These are phyloP conservation scores for Blennius ocellaris DNA, from an alignment of 2,113 vertebrate genomes.

Conservation along the genomic window DNA sequence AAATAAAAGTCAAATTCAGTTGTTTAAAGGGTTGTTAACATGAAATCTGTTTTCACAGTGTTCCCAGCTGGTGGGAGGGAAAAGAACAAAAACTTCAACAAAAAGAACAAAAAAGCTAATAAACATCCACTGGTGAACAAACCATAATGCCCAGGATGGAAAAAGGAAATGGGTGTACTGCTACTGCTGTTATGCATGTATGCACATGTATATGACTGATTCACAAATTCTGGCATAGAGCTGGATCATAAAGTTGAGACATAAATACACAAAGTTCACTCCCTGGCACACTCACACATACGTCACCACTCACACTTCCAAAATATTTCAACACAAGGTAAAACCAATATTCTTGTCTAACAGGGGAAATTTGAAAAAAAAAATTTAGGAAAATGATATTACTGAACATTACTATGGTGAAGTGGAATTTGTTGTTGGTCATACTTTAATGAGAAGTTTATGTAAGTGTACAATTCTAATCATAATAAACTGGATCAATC, in stretches of 20 bases:
- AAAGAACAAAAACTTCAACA: neutral
- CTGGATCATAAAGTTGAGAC: constrained; percentile 9
- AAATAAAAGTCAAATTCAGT: too few relatives aligned
- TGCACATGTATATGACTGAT: constrained; percentile 16
- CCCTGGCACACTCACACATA: neutral
- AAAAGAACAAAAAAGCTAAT: neutral
- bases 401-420: too few relatives aligned
- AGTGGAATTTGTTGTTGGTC: too few relatives aligned
- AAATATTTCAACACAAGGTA: neutral
- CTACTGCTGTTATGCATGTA: constrained; percentile 5
- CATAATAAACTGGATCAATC: too few relatives aligned
- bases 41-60: neutral
- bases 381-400: too few relatives aligned
- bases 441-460: too few relatives aligned
- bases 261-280: neutral
- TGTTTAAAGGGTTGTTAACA: neutral
- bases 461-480: too few relatives aligned
- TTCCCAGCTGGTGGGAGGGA: neutral
- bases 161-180: neutral
- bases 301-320: neutral
- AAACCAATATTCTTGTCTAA: neutral
- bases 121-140: constrained; percentile 3
- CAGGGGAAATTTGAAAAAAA: neutral
- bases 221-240: constrained; percentile 12
- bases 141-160: neutral